Conservation (phyloP, 1,140 invertebrate genomes). For the Lordiphosa clarofinis region DNA sequence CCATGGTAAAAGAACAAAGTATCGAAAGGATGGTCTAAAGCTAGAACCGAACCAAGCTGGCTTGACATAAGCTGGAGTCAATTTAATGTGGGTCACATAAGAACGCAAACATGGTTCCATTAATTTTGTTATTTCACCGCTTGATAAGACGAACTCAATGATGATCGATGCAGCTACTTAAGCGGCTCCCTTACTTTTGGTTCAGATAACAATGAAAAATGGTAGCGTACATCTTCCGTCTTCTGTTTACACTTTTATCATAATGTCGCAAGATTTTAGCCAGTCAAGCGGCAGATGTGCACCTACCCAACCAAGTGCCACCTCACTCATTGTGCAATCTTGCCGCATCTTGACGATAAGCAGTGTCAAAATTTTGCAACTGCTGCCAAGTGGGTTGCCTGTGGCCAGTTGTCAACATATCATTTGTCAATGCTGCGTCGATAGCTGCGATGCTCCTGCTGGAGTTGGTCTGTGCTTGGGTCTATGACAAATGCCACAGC, state of each 20-base stretch:
- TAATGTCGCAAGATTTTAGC: constrained; percentile 55
- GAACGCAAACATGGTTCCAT: no score
- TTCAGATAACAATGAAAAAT: constrained; percentile 64
- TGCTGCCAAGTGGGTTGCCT: constrained; percentile 18
- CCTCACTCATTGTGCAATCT: constrained; percentile 1
- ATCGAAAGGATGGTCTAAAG: no score
- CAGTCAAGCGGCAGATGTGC: constrained; percentile 25
- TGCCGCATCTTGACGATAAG: constrained; percentile 48
- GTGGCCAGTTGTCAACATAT: constrained; percentile 67
- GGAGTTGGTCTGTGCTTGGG: constrained; percentile 11
- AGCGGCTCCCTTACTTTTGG: constrained; percentile 2
- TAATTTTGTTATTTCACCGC: no score
- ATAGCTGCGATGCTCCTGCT: constrained; percentile 34
- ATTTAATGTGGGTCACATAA: no score
- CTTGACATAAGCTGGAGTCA: no score
- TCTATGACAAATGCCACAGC: constrained; percentile 61
- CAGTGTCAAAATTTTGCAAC: constrained; percentile 75
- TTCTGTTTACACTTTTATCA: constrained; percentile 2
- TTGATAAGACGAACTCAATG: constrained; percentile 13
- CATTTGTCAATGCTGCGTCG: constrained; percentile 60
- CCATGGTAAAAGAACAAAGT: no score
- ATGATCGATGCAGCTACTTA: constrained; percentile 60
- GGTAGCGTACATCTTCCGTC: constrained; percentile 10
- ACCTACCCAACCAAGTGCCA: constrained; percentile 1
- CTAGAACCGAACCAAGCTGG: no score